Evolutionary conservation across 2,888 invertebrate genomes (phyloP).

Genomic region (Lysandra bellargus): DNA sequence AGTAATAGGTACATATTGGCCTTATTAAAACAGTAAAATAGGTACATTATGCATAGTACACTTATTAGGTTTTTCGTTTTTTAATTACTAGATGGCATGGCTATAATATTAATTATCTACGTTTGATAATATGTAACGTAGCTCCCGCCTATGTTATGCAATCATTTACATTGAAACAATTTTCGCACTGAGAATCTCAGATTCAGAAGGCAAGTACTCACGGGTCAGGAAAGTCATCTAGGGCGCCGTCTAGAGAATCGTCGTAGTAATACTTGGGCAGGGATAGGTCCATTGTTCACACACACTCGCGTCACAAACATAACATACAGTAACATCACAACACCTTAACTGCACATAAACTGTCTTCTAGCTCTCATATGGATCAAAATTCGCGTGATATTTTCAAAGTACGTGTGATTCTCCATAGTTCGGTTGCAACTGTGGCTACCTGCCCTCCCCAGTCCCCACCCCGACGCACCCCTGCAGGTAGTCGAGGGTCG

Average conservation of each 20-base stretch:
- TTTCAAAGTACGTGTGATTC: background rate
- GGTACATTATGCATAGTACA: background rate
- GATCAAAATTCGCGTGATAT: slow-evolving; percentile 1
- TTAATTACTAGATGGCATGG: background rate
- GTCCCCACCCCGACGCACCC: slow-evolving; percentile 20
- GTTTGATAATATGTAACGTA: background rate
- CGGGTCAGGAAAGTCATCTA: slow-evolving; percentile 28
- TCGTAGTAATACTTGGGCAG: slow-evolving; percentile 29
- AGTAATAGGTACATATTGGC: background rate
- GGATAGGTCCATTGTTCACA: slow-evolving; percentile 22
- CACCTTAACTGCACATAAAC: slow-evolving; percentile 11
- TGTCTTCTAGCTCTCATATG: background rate
- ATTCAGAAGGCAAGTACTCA: background rate
- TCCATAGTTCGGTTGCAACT: slow-evolving; percentile 20
- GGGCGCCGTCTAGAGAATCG: slow-evolving; percentile 22
- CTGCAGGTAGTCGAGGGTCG: slow-evolving; percentile 26
- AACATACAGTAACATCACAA: slow-evolving; percentile 19
- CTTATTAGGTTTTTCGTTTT: background rate
- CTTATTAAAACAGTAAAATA: background rate
- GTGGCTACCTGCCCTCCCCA: slow-evolving; percentile 26
- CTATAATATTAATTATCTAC: background rate
- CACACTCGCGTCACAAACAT: slow-evolving; percentile 13
- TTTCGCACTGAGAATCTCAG: background rate
- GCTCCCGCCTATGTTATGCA: background rate
- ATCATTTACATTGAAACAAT: background rate